A percentile compares a stretch with the other conserved stretches of the same genome.
phyloP scores from a whole-genome alignment of 2,888 invertebrate species.

The Orthosia cruda region DNA sequence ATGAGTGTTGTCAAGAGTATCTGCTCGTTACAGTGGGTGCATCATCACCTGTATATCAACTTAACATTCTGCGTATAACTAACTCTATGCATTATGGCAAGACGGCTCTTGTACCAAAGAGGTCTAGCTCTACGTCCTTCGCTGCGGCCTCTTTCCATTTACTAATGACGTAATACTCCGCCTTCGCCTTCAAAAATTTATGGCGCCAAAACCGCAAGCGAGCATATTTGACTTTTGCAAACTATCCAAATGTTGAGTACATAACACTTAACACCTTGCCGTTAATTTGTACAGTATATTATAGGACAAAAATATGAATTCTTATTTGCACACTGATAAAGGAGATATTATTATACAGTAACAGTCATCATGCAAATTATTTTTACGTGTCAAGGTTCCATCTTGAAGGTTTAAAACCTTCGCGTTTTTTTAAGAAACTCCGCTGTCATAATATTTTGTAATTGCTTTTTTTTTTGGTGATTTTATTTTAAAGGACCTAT shows the following conservation, averaged over 20 bases:
- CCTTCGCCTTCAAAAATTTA: constrained; percentile 29
- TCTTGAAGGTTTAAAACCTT: constrained; percentile 80
- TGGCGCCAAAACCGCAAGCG: neutral
- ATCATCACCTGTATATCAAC: neutral
- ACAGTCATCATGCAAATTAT: constrained; percentile 76
- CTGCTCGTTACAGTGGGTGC: neutral
- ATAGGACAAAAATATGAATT: constrained; percentile 34
- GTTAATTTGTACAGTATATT: constrained; percentile 14
- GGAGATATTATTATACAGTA: constrained; percentile 62
- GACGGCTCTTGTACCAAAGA: constrained; percentile 12
- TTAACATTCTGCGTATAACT: neutral
- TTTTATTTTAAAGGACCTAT: neutral
- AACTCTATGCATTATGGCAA: constrained; percentile 20
- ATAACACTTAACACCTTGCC: neutral
- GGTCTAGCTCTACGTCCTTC: constrained; percentile 21
- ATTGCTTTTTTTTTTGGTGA: constrained; percentile 4
- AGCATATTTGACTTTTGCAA: neutral
- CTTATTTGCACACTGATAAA: constrained; percentile 57
- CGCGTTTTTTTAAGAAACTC: constrained; percentile 69
- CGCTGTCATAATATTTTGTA: constrained; percentile 3
- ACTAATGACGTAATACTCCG: constrained; percentile 36
- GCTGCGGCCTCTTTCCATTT: constrained; percentile 21
- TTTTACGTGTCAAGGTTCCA: constrained; percentile 83
- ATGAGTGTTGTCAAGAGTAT: neutral
- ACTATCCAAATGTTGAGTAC: neutral